Evolutionary conservation across 2,797 vertebrate genomes (phyloP), one percentile per base, ranked within the genome.

Genomic region (Mus minutoides): DNA sequence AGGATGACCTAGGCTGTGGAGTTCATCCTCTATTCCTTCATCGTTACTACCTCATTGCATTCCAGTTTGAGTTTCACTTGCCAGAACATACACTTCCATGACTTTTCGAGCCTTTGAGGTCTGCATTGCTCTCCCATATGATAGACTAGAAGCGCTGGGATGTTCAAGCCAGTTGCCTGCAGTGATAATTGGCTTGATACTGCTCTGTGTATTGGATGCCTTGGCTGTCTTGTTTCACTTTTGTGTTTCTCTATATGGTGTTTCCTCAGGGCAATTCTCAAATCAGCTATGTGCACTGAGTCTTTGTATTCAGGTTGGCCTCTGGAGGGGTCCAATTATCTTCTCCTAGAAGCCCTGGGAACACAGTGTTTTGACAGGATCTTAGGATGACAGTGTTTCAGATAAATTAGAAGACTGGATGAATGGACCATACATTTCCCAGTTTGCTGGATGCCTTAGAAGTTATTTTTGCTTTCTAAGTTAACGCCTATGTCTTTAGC

Each of bases 171-270:
- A 87, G 40, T 62, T 91, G 76, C 76, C 84, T 88, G 78, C 69
- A 26, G 87, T 71, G 91, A 95, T 91, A 89, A 95, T 1, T 89
- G 86, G 62, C 69, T 96, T 69, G 60, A 91, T 69, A 88, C 4
- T 56, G n/a, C 56, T 49, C 49, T 82, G 64, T 69, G 90, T 37
- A 86, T 8, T 90, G 73, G 88, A 85, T 76, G 60, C 49, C 7
- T 92, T 93, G 84, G 43, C 46, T 94, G 75, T 22, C 89, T 86
- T 94, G 87, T 80, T 97, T 94, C 14, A 2, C 60, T 69, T 90
- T 92, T 52, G 40, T 89, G 67, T 46, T 94, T 58, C 79, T 37
- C 62, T 77, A 12, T 5, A 16, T 3, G 6, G 43, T 77, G 78
- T 80, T 96, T 94, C 71, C 76, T 96, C 54, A 0, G 76, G 85